Conservation (phyloP, 2,797 vertebrate genomes). For the Natrix natrix region DNA sequence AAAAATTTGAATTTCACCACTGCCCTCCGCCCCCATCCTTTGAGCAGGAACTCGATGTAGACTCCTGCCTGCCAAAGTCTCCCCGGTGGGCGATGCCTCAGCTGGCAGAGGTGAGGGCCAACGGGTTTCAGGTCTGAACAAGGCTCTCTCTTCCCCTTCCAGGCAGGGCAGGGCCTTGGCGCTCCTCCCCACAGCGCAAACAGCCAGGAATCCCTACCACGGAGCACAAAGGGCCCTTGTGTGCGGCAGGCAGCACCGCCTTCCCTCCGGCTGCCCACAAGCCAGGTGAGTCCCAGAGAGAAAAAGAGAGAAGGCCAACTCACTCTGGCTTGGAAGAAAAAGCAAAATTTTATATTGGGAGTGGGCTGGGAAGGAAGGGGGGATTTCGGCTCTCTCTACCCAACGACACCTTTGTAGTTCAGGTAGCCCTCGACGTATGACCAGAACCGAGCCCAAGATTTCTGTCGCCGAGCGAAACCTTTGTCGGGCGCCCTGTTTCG, state of each 20-base stretch:
- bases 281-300: neutral
- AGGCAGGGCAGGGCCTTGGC: neutral
- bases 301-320: neutral
- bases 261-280: neutral
- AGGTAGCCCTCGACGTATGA: too few species aligned
- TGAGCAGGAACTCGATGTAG: neutral
- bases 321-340: too few species aligned
- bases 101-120: neutral
- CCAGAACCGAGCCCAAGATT: too few species aligned
- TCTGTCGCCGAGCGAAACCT: too few species aligned
- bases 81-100: too few species aligned
- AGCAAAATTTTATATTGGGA: too few species aligned
- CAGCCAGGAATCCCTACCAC: neutral
- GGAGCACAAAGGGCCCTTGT: neutral
- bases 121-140: neutral
- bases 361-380: too few species aligned
- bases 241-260: neutral
- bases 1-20: too few species aligned
- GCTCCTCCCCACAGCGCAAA: neutral
- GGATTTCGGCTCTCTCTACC: too few species aligned
- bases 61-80: neutral
- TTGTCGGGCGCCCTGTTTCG: too few species aligned
- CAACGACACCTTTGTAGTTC: too few species aligned
- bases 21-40: neutral
- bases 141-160: neutral